Evolutionary conservation across 2,797 vertebrate species (phyloP).

Genomic region (Cygnus olor): DNA sequence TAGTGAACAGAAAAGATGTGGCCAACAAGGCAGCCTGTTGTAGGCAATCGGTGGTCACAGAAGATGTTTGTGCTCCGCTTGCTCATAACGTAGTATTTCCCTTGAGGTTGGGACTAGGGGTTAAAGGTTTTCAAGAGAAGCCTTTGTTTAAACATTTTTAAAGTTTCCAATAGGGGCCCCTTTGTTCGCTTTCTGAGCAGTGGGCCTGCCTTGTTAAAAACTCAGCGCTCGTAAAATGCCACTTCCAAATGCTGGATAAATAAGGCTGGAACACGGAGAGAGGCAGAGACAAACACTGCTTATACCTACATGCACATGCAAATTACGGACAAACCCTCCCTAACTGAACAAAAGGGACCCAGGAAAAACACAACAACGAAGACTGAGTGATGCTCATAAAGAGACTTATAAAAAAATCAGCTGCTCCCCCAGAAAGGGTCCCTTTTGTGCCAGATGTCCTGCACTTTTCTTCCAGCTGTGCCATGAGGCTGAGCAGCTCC

Average conservation of each 20-base stretch:
- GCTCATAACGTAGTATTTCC: constrained; percentile 39
- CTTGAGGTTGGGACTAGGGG: constrained; percentile 59
- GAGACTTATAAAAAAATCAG: background rate
- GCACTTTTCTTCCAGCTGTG: fast-evolving
- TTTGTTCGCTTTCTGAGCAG: constrained; percentile 46
- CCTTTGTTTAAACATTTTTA: constrained; percentile 62
- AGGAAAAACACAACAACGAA: background rate
- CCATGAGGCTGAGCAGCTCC: background rate
- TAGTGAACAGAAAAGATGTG: background rate
- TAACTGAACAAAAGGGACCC: background rate
- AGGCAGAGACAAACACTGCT: background rate
- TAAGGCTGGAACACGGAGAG: background rate
- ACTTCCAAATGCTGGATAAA: constrained; percentile 58
- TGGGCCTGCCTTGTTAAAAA: constrained; percentile 52
- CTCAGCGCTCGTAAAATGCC: constrained; percentile 55
- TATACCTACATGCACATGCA: background rate
- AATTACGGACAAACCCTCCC: background rate
- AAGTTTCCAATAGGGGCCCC: constrained; percentile 62
- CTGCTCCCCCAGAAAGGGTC: background rate
- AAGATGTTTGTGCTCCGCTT: constrained; percentile 25
- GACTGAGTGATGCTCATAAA: background rate
- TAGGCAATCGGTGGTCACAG: background rate
- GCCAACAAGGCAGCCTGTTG: constrained; percentile 26
- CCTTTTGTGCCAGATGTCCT: background rate
- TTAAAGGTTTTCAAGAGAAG: constrained; percentile 72